phyloP scores from a whole-genome alignment of 2,888 invertebrate genomes.

The Chaitophorus viminalis region DNA sequence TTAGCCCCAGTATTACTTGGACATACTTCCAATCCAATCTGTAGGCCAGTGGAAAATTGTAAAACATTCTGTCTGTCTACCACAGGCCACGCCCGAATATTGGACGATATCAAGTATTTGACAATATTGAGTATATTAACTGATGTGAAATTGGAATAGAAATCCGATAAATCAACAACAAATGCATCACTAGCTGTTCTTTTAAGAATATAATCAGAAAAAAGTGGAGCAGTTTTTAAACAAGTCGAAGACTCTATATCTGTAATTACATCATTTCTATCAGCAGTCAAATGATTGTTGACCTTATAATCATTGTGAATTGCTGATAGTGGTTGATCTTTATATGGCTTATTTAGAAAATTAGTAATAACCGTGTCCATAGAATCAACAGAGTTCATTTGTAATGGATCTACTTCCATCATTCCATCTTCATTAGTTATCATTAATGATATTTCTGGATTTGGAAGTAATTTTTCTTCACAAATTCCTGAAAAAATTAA shows the following conservation, averaged over 20 bases:
- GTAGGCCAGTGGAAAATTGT: constrained; percentile 84
- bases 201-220: constrained; percentile 57
- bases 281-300: constrained; percentile 9
- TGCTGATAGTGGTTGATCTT: constrained; percentile 1
- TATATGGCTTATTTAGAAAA: not conserved
- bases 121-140: constrained; percentile 83
- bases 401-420: constrained; percentile 57
- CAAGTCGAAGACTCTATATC: constrained; percentile 39
- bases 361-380: not conserved
- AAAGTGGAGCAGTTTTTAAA: constrained; percentile 55
- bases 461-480: constrained; percentile 13
- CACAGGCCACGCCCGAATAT: constrained; percentile 76
- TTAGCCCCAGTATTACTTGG: constrained; percentile 71
- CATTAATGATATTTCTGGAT: constrained; percentile 53
- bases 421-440: constrained; percentile 54
- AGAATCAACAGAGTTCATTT: not conserved
- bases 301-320: constrained; percentile 18
- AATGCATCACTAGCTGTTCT: constrained; percentile 63
- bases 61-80: constrained; percentile 67
- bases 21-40: constrained; percentile 84
- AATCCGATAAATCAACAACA: constrained; percentile 82
- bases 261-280: constrained; percentile 24
- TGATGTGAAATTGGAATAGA: constrained; percentile 82
- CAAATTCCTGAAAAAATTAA: not conserved
- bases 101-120: constrained; percentile 68